phyloP scores from a whole-genome alignment of 2,797 vertebrate genomes.

The Acipenser oxyrinchus region DNA sequence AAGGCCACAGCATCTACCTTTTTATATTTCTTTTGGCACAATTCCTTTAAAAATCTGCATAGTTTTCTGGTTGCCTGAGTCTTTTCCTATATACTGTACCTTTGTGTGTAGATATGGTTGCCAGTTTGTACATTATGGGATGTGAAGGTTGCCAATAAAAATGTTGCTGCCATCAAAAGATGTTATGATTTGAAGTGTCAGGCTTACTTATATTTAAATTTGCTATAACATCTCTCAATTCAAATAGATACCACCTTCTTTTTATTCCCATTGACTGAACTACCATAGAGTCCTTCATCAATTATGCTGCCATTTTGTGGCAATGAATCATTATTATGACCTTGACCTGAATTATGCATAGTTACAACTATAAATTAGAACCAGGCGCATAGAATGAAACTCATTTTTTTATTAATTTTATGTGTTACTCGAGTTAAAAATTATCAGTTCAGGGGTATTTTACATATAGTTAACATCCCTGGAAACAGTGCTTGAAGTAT shows the following conservation, averaged over 20 bases:
- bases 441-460: slow-evolving; percentile 16
- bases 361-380: slow-evolving; percentile 3
- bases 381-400: background rate
- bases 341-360: slow-evolving; percentile 10
- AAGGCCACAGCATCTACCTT: background rate
- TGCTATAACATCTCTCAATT: slow-evolving; percentile 1
- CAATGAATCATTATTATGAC: slow-evolving; percentile 13
- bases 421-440: background rate
- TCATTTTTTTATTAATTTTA: background rate
- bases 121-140: background rate
- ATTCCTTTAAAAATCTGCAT: background rate
- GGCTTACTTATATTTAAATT: slow-evolving; percentile 7
- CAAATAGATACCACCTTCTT: background rate
- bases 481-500: slow-evolving; percentile 16
- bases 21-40: background rate
- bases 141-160: background rate
- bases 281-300: slow-evolving; percentile 10
- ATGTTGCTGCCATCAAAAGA: background rate
- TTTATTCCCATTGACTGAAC: slow-evolving; percentile 6
- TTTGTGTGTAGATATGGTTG: background rate
- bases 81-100: too few species aligned
- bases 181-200: background rate
- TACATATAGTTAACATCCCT: slow-evolving; percentile 18
- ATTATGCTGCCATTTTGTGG: slow-evolving; percentile 16
- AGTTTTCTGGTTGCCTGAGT: background rate